Percentiles rank a stretch among this genome's conserved stretches.
Conservation (phyloP, 2,797 vertebrate species). For the Glyptemys insculpta region DNA sequence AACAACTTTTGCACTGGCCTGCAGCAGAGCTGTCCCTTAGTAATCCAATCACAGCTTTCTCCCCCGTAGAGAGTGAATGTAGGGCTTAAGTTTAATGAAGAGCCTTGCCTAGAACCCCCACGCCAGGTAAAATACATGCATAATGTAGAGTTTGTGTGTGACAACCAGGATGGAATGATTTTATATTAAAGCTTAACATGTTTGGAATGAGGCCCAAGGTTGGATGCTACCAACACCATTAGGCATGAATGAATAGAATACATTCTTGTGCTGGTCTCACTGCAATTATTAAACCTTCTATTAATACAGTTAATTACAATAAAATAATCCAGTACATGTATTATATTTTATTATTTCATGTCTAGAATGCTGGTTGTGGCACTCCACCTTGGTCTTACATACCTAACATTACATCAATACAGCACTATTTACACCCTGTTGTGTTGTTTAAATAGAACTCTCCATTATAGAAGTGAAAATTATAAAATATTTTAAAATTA, state of each 20-base stretch:
- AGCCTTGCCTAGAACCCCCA: background rate
- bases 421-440: background rate
- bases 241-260: background rate
- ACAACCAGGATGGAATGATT: background rate
- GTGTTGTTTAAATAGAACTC: background rate
- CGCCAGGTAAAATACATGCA: background rate
- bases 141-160: background rate
- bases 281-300: background rate
- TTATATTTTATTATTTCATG: background rate
- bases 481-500: background rate
- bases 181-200: background rate
- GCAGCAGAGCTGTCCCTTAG: too few relatives aligned
- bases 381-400: background rate
- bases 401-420: background rate
- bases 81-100: background rate
- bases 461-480: background rate
- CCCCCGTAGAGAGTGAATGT: background rate
- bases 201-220: background rate
- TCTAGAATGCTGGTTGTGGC: background rate
- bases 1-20: background rate
- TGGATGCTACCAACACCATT: background rate
- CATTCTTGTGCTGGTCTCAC: background rate
- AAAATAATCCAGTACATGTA: background rate
- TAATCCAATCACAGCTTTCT: background rate
- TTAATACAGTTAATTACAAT: background rate